Conservation (phyloP, 2,797 vertebrate genomes). For the Sebastes diaconus region DNA sequence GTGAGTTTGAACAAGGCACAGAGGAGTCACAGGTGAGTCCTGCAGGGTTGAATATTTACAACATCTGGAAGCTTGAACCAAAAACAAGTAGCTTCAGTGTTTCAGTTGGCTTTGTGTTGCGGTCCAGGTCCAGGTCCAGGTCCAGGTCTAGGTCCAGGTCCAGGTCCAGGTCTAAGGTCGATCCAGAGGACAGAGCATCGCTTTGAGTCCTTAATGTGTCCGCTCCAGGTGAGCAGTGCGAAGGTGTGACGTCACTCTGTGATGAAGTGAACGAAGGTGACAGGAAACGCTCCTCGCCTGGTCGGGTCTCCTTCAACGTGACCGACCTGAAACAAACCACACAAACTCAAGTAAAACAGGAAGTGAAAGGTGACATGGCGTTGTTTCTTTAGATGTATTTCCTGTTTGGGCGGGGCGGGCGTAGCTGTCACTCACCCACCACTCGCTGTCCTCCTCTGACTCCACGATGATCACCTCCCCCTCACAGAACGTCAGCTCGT, state of each 20-base stretch:
- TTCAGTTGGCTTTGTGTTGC: no score
- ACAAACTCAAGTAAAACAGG: not conserved
- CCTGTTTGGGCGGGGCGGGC: not conserved
- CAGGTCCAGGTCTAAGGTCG: not conserved
- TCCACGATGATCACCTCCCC: conserved; percentile 95
- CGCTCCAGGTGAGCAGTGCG: not conserved
- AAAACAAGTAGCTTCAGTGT: no score
- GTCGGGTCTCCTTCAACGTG: conserved; percentile 90
- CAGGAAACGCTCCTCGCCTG: conserved; percentile 90
- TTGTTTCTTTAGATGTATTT: not conserved
- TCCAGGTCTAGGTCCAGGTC: not conserved
- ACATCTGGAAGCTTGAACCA: no score
- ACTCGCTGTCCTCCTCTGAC: conserved; percentile 94
- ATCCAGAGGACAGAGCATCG: not conserved
- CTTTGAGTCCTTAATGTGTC: not conserved
- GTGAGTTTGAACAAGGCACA: not conserved
- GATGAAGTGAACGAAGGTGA: conserved; percentile 96
- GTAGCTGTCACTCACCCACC: conserved; percentile 91
- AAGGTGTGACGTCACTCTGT: conserved; percentile 72
- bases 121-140: not conserved
- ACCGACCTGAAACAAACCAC: conserved; percentile 83
- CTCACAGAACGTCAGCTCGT: conserved; percentile 93
- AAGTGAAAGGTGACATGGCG: not conserved
- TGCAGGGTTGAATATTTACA: no score
- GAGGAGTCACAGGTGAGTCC: not conserved